Evolutionary conservation across 2,797 vertebrate genomes (phyloP).

Genomic region (Morus bassanus): DNA sequence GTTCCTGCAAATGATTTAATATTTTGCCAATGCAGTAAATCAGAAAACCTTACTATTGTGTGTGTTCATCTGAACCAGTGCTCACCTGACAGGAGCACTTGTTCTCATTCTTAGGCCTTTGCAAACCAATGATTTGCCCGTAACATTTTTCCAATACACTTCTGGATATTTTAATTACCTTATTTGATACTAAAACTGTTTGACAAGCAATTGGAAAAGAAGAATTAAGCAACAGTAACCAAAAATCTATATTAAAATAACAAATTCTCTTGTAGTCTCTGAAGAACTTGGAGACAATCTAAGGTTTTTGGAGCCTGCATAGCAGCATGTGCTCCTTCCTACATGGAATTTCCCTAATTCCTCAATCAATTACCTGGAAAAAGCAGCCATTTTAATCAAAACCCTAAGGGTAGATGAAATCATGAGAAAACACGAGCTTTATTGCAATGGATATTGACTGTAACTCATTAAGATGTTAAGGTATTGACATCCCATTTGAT

Average conservation of each 20-base stretch:
- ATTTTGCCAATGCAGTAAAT: not conserved
- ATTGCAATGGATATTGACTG: constrained; percentile 67
- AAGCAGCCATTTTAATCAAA: constrained; percentile 58
- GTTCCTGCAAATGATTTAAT: not conserved
- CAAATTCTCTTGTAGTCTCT: not conserved
- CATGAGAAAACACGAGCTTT: constrained; percentile 53
- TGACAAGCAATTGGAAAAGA: not conserved
- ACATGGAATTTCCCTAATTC: constrained; percentile 50
- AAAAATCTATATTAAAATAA: constrained; percentile 11
- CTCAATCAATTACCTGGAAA: constrained; percentile 57
- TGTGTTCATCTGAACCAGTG: not conserved
- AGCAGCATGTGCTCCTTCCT: not conserved
- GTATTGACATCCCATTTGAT: constrained; percentile 59
- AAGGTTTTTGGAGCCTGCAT: not conserved
- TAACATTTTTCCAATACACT: not conserved
- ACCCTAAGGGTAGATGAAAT: constrained; percentile 67
- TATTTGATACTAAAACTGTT: not conserved
- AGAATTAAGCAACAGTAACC: not conserved
- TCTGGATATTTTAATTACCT: constrained; percentile 9
- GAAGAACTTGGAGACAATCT: not conserved
- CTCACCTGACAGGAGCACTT: not conserved
- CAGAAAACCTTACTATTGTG: not conserved
- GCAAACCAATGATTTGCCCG: not conserved
- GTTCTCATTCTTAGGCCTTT: not conserved
- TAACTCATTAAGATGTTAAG: constrained; percentile 70